phyloP scores from a whole-genome alignment of 1,140 invertebrate genomes.

The Penaeus indicus region DNA sequence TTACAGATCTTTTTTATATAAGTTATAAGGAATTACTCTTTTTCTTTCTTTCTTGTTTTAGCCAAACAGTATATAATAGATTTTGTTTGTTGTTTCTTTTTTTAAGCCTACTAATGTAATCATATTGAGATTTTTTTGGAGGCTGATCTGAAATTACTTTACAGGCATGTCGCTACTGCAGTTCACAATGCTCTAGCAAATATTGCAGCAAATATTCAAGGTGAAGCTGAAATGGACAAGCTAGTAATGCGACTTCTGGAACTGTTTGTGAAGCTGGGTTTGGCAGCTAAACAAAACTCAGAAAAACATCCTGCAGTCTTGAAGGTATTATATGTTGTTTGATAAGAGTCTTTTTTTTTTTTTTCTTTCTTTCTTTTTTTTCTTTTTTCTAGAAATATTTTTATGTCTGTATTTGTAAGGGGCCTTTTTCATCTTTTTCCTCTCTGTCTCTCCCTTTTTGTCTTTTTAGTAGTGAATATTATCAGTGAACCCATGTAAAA shows the following conservation, averaged over 20 bases:
- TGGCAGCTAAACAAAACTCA: conserved; percentile 94
- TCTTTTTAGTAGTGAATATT: too few relatives aligned
- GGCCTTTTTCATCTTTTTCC: too few relatives aligned
- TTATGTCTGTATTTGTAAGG: too few relatives aligned
- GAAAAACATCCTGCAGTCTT: conserved; percentile 83
- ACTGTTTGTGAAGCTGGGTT: conserved; percentile 95
- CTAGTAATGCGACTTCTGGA: conserved; percentile 90
- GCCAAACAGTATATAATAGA: not conserved
- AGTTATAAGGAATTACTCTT: not conserved
- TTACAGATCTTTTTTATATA: too few relatives aligned
- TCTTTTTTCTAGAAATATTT: not conserved
- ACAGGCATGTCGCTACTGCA: conserved; percentile 90
- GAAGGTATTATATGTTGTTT: conserved; percentile 72
- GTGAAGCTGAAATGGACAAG: conserved; percentile 88
- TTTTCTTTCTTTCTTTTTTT: not conserved
- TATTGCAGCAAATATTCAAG: conserved; percentile 93
- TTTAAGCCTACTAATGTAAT: conserved; percentile 37
- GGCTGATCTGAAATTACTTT: conserved; percentile 39
- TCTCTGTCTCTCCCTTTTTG: too few relatives aligned
- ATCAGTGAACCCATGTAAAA: too few relatives aligned
- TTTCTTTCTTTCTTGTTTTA: not conserved
- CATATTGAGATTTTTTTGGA: conserved; percentile 24
- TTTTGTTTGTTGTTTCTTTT: not conserved
- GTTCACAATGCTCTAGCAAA: conserved; percentile 95
- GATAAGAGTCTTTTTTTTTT: not conserved